Percentiles rank a stretch among this genome's conserved stretches.
These are phyloP conservation scores for Microtus richardsoni DNA, from an alignment of 2,113 vertebrate genomes.

Conservation along the genomic window DNA sequence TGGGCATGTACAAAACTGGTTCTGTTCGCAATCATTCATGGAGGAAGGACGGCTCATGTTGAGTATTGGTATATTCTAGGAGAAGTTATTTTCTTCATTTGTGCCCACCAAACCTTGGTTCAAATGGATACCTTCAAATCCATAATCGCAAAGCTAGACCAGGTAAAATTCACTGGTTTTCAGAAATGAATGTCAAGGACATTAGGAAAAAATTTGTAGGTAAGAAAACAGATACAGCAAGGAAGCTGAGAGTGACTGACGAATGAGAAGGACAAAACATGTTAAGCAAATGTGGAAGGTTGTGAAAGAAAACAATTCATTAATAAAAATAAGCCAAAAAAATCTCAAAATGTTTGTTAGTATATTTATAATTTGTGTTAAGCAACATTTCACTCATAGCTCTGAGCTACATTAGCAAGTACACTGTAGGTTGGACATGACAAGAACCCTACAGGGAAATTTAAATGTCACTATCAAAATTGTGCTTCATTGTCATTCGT, in stretches of 20 bases:
- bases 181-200: neutral
- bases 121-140: neutral
- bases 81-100: neutral
- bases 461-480: neutral
- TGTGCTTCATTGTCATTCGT: neutral
- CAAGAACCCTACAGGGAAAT: neutral
- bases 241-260: fast-evolving
- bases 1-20: neutral
- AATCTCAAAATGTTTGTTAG: neutral
- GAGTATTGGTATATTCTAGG: neutral
- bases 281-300: neutral
- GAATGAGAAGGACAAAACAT: fast-evolving
- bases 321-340: neutral
- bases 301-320: neutral
- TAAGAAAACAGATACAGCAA: too few species aligned
- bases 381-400: neutral
- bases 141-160: neutral
- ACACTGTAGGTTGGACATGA: neutral
- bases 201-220: neutral
- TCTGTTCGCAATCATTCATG: neutral
- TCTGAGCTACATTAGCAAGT: too few species aligned
- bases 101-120: neutral
- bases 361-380: neutral
- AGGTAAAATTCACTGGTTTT: neutral
- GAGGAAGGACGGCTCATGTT: neutral